Percentiles rank a stretch among this genome's conserved stretches.
phyloP scores from a whole-genome alignment of 2,888 invertebrate genomes.

The Polyploca ridens region DNA sequence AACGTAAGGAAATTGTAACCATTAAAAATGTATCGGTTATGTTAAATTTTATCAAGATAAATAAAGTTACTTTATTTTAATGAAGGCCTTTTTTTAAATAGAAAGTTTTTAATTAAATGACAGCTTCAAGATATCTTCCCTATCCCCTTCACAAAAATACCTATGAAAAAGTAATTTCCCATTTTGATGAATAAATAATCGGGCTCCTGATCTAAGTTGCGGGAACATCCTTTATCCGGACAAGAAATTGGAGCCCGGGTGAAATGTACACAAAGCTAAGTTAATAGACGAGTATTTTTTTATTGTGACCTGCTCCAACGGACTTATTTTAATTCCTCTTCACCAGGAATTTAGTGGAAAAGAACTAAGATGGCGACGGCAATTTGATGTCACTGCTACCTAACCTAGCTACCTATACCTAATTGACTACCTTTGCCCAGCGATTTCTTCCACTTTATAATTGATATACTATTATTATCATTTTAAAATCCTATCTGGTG shows the following conservation, averaged over 20 bases:
- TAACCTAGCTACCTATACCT: no score
- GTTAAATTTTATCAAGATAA: no score
- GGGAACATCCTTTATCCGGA: slow-evolving; percentile 3
- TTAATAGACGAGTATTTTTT: neutral
- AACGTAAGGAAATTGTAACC: no score
- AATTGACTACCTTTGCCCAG: no score
- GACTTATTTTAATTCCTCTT: slow-evolving; percentile 1
- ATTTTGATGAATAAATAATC: neutral
- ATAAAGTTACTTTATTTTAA: no score
- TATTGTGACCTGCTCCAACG: neutral
- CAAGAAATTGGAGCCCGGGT: slow-evolving; percentile 9
- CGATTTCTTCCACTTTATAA: no score
- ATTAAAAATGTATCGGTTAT: no score
- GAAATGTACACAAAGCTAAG: slow-evolving; percentile 6
- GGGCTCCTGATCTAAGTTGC: neutral
- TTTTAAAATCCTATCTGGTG: no score
- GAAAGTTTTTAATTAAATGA: neutral
- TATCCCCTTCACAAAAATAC: no score
- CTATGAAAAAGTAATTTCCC: neutral
- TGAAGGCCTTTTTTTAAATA: neutral
- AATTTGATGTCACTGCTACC: neutral
- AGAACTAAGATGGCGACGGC: neutral
- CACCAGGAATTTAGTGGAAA: neutral
- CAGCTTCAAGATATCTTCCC: no score
- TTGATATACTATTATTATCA: no score